phyloP scores from a whole-genome alignment of 2,113 vertebrate genomes.

The Semicossyphus pulcher region DNA sequence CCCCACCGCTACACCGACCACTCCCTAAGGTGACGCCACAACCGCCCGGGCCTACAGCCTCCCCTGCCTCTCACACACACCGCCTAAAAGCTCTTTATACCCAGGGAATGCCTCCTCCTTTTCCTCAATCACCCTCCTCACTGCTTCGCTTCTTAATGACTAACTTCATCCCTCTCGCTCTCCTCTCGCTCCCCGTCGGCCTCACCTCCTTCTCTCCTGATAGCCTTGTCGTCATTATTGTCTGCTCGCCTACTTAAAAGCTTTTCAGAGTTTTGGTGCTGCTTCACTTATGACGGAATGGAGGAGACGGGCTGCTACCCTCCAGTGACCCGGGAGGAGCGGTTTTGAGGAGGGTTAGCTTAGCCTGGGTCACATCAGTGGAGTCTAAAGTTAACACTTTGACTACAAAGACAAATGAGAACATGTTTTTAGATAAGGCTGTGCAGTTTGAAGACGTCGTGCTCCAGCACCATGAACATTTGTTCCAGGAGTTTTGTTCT shows the following conservation, averaged over 20 bases:
- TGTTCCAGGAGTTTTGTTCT: neutral
- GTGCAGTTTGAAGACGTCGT: neutral
- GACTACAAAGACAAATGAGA: neutral
- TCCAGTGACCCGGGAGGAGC: conserved; percentile 33
- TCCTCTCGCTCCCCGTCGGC: conserved; percentile 22
- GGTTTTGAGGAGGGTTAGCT: neutral
- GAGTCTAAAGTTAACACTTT: neutral
- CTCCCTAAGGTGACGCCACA: conserved; percentile 39
- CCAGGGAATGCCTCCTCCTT: conserved; percentile 51
- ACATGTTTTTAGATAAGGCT: neutral
- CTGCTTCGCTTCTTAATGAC: conserved; percentile 54
- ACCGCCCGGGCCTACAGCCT: conserved; percentile 9
- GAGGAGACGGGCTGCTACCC: conserved; percentile 26
- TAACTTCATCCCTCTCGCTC: conserved; percentile 48
- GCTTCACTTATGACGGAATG: conserved; percentile 59
- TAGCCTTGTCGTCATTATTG: conserved; percentile 58
- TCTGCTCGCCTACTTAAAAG: conserved; percentile 69
- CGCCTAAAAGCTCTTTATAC: conserved; percentile 71
- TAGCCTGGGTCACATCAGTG: neutral
- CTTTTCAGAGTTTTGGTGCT: conserved; percentile 68
- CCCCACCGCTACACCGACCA: conserved; percentile 7
- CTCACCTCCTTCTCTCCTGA: conserved; percentile 55
- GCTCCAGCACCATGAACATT: neutral
- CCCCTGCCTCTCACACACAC: conserved; percentile 36
- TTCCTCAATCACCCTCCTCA: conserved; percentile 39